Conservation (phyloP, 1,140 invertebrate genomes). For the Papilio polytes region DNA sequence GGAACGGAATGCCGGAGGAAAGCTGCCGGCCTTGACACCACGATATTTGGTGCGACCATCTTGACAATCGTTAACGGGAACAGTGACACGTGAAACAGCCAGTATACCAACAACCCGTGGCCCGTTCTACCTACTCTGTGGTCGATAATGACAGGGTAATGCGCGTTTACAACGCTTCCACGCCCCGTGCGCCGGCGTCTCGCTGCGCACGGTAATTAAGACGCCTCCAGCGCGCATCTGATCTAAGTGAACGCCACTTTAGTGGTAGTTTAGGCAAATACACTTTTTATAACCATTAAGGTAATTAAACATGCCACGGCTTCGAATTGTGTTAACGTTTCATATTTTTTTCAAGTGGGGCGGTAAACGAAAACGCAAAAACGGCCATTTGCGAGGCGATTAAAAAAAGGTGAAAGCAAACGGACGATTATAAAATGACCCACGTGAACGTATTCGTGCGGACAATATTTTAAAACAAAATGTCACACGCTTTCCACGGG, state of each 20-base stretch:
- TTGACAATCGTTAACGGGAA: constrained; percentile 60
- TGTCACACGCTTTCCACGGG: constrained; percentile 83
- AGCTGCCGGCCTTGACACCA: constrained; percentile 81
- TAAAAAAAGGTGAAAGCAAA: constrained; percentile 70
- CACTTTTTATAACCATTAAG: constrained; percentile 39
- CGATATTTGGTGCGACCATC: constrained; percentile 77
- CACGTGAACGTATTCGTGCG: constrained; percentile 81
- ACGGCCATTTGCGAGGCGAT: constrained; percentile 54
- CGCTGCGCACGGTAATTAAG: constrained; percentile 71
- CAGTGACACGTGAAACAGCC: constrained; percentile 47
- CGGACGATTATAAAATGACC: constrained; percentile 78
- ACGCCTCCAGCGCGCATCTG: constrained; percentile 53
- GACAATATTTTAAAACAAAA: constrained; percentile 84
- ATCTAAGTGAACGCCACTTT: constrained; percentile 42
- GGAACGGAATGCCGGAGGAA: constrained; percentile 81
- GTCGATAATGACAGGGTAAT: constrained; percentile 60
- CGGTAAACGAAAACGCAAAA: constrained; percentile 52
- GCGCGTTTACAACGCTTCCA: constrained; percentile 73
- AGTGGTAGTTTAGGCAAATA: constrained; percentile 38
- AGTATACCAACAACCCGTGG: constrained; percentile 50
- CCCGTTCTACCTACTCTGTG: constrained; percentile 56
- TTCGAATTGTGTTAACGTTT: constrained; percentile 41
- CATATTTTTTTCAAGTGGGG: constrained; percentile 42
- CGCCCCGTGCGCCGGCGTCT: constrained; percentile 70
- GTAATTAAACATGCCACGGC: constrained; percentile 12